Conservation (phyloP, 2,888 invertebrate genomes). For the Netelia inedita region DNA sequence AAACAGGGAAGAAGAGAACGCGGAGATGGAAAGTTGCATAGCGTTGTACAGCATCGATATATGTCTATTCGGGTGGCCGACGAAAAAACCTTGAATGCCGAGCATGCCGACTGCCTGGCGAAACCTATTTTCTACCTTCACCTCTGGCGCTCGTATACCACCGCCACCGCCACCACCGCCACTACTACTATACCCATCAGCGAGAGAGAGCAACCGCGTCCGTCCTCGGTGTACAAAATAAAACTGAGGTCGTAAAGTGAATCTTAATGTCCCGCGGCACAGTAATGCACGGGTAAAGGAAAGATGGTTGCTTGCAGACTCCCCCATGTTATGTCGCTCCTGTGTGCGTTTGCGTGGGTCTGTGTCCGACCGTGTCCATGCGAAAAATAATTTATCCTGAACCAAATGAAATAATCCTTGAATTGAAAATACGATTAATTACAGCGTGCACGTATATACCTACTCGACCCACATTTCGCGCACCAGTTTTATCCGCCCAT, state of each 20-base stretch:
- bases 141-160: conserved; percentile 20
- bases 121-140: conserved; percentile 64
- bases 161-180: conserved; percentile 9
- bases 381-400: conserved; percentile 35
- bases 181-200: conserved; percentile 13
- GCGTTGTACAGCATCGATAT: conserved; percentile 21
- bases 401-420: conserved; percentile 29
- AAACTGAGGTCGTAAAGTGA: conserved; percentile 70
- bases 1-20: conserved; percentile 13
- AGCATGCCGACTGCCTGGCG: conserved; percentile 51
- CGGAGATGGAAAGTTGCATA: conserved; percentile 31
- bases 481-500: too few species aligned
- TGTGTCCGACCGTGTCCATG: neutral
- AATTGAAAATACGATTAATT: conserved; percentile 45
- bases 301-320: conserved; percentile 14
- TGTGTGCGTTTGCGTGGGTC: conserved; percentile 9
- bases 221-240: conserved; percentile 63
- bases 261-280: conserved; percentile 67
- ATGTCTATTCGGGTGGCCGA: conserved; percentile 3
- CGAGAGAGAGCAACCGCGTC: neutral
- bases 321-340: conserved; percentile 24
- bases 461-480: neutral
- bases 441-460: neutral
- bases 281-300: conserved; percentile 49
- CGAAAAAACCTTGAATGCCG: conserved; percentile 48